These are phyloP conservation scores for Meiosimyza decipiens DNA, from an alignment of 2,888 invertebrate genomes.

Conservation along the genomic window DNA sequence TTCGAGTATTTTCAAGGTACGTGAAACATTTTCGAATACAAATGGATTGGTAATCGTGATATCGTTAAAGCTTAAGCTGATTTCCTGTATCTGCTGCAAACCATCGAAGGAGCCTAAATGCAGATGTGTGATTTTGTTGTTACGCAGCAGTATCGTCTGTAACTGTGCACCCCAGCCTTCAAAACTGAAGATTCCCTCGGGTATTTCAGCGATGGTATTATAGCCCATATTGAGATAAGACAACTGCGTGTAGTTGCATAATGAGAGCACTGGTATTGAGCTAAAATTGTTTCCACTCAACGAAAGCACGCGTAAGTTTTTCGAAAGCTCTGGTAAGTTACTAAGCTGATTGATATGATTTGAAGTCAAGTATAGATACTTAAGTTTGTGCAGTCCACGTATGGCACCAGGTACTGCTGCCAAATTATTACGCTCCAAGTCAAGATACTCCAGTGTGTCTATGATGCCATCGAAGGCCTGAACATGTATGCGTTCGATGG, in stretches of 20 bases:
- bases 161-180: conserved; percentile 81
- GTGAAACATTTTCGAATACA: conserved; percentile 81
- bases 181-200: conserved; percentile 77
- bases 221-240: conserved; percentile 91
- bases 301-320: conserved; percentile 79
- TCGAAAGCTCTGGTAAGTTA: conserved; percentile 70
- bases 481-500: conserved; percentile 75
- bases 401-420: conserved; percentile 78
- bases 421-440: conserved; percentile 84
- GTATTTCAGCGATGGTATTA: conserved; percentile 83
- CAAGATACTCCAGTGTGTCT: conserved; percentile 81
- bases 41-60: conserved; percentile 83
- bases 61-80: conserved; percentile 92
- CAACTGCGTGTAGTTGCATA: conserved; percentile 79
- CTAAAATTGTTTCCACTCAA: conserved; percentile 84
- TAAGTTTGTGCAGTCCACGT: conserved; percentile 74
- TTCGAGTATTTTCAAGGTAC: conserved; percentile 83
- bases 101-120: conserved; percentile 79
- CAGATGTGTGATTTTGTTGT: conserved; percentile 83
- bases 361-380: conserved; percentile 85
- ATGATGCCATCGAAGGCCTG: conserved; percentile 80
- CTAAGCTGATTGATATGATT: conserved; percentile 75
- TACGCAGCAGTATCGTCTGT: conserved; percentile 83
- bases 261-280: conserved; percentile 76
- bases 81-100: conserved; percentile 82